A percentile compares a stretch with the other conserved stretches of the same genome.
Evolutionary conservation across 1,140 invertebrate species (phyloP).

Genomic region (Scaptomyza pallida): DNA sequence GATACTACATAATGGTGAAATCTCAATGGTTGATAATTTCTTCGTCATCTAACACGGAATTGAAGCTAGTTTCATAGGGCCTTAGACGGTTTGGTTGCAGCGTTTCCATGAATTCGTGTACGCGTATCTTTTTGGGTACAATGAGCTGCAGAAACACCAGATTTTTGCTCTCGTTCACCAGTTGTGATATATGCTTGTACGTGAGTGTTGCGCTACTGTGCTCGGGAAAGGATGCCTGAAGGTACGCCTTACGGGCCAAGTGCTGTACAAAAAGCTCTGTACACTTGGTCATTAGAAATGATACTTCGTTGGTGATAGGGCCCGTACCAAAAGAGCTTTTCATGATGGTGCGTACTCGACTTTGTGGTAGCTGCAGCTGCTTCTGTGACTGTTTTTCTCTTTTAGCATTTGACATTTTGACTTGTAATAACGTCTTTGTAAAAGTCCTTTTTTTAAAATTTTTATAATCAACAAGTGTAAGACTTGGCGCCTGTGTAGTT

Average conservation of each 20-base stretch:
- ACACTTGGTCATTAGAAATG: constrained; percentile 75
- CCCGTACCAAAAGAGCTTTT: constrained; percentile 77
- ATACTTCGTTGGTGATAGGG: constrained; percentile 73
- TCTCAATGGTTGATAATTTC: too few species aligned
- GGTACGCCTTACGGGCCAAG: constrained; percentile 65
- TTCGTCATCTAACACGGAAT: constrained; percentile 33
- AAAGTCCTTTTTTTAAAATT: too few species aligned
- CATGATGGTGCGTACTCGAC: constrained; percentile 78
- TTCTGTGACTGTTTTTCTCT: constrained; percentile 14
- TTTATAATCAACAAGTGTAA: too few species aligned
- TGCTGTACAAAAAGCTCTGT: constrained; percentile 79
- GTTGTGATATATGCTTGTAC: constrained; percentile 67
- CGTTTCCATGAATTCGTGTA: constrained; percentile 76
- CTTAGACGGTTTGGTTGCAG: constrained; percentile 56
- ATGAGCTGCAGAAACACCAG: constrained; percentile 78
- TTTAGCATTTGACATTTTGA: constrained; percentile 20
- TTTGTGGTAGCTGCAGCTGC: constrained; percentile 67
- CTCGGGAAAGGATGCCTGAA: constrained; percentile 28
- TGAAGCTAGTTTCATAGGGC: constrained; percentile 32
- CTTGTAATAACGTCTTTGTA: too few species aligned
- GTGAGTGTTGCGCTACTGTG: constrained; percentile 51
- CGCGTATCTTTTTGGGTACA: constrained; percentile 77
- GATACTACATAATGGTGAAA: too few species aligned
- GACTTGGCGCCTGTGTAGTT: too few species aligned
- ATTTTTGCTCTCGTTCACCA: constrained; percentile 70